Evolutionary conservation across 2,113 vertebrate genomes (phyloP).

Genomic region (Chlorodrepanis virens): DNA sequence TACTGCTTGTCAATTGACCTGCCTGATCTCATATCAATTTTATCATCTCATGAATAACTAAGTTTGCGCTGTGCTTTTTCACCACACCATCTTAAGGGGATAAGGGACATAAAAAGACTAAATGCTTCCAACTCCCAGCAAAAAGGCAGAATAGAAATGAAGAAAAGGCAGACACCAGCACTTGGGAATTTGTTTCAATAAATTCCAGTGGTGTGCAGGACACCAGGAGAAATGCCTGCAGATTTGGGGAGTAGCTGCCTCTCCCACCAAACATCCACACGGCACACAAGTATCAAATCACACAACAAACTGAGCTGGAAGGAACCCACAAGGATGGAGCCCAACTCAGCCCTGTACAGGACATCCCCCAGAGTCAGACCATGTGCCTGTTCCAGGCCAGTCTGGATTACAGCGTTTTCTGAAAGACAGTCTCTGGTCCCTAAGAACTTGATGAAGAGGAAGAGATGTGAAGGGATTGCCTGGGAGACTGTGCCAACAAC

Average conservation of each 20-base stretch:
- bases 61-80: background rate
- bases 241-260: background rate
- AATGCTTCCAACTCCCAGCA: background rate
- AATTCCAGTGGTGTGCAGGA: background rate
- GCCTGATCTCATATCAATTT: background rate
- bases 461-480: background rate
- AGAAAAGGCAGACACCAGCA: background rate
- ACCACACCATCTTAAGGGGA: background rate
- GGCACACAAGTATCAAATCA: background rate
- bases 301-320: background rate
- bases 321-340: background rate
- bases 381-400: background rate
- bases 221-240: background rate
- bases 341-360: background rate
- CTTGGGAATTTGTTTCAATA: background rate
- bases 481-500: background rate
- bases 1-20: background rate
- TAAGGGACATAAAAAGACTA: background rate
- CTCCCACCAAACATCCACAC: fast-evolving
- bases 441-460: background rate
- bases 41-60: background rate
- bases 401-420: background rate
- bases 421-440: background rate
- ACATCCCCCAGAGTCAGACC: background rate
- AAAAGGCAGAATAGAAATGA: background rate